A percentile compares a stretch with the other conserved stretches of the same genome.
These are phyloP conservation scores for Cordilura impudica DNA, from an alignment of 2,888 invertebrate genomes.

Conservation along the genomic window DNA sequence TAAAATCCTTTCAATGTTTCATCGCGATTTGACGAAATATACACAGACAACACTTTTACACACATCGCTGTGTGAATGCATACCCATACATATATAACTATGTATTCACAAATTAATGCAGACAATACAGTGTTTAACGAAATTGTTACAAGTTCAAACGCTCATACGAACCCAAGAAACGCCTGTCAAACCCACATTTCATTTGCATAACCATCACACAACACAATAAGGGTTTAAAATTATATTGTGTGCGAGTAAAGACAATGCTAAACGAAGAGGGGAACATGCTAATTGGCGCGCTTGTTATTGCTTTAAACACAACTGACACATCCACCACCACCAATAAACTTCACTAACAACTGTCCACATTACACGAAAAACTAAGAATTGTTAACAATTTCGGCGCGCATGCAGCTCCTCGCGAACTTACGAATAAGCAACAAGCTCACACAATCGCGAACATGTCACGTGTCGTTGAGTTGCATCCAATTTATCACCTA, in stretches of 20 bases:
- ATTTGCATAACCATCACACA: conserved; percentile 65
- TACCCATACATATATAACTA: conserved; percentile 4
- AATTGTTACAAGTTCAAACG: conserved; percentile 25
- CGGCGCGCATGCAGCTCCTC: conserved; percentile 65
- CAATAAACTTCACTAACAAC: conserved; percentile 61
- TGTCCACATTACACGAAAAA: conserved; percentile 38
- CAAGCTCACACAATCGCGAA: conserved; percentile 68
- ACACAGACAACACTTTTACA: background rate
- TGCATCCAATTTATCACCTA: conserved; percentile 73
- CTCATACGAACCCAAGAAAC: conserved; percentile 36
- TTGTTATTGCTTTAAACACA: conserved; percentile 54
- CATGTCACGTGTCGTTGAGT: conserved; percentile 67
- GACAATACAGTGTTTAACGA: conserved; percentile 18
- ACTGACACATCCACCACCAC: conserved; percentile 47
- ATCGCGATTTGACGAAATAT: conserved; percentile 59
- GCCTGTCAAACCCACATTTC: conserved; percentile 64
- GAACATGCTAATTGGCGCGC: conserved; percentile 74
- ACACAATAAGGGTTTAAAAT: conserved; percentile 43
- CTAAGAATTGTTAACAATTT: conserved; percentile 57
- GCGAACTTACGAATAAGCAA: conserved; percentile 74
- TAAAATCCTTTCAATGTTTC: conserved; percentile 64
- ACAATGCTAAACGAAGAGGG: conserved; percentile 65
- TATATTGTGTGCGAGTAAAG: conserved; percentile 64
- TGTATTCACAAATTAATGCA: conserved; percentile 22
- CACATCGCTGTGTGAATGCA: background rate